Evolutionary conservation across 2,113 vertebrate genomes (phyloP).

Genomic region (Pycnonotus jocosus): DNA sequence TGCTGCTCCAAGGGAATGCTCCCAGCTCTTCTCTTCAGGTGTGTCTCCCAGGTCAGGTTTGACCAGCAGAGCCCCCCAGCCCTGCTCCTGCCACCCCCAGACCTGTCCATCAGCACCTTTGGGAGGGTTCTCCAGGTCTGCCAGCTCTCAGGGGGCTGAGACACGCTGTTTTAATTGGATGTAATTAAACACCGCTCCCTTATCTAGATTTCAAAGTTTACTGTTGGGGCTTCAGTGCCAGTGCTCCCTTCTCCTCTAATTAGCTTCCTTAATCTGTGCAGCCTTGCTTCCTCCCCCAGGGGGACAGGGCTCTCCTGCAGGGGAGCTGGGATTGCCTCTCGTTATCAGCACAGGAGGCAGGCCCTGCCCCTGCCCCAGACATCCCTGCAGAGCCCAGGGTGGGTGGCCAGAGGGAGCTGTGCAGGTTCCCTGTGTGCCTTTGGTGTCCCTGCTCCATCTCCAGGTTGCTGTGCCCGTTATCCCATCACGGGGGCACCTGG

Average conservation of each 20-base stretch:
- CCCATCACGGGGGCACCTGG: too few relatives aligned
- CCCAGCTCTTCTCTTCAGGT: not conserved
- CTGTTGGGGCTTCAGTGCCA: slow-evolving; percentile 23
- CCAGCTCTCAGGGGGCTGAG: not conserved
- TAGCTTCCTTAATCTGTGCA: slow-evolving; percentile 53
- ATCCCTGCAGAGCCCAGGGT: not conserved
- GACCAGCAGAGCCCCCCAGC: not conserved
- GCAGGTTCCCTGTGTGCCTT: not conserved
- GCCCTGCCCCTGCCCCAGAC: not conserved
- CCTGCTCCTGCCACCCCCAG: not conserved
- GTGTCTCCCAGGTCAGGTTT: not conserved
- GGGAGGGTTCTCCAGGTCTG: not conserved
- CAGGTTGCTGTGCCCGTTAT: not conserved
- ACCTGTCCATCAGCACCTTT: not conserved
- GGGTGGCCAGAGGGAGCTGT: not conserved
- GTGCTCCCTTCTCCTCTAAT: slow-evolving; percentile 36
- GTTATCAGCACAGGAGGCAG: slow-evolving; percentile 32
- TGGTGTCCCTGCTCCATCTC: not conserved
- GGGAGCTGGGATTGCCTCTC: slow-evolving; percentile 10
- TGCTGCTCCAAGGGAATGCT: not conserved
- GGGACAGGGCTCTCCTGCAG: slow-evolving; percentile 13
- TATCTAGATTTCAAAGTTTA: slow-evolving; percentile 51
- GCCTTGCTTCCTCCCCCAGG: not conserved
- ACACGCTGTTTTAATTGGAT: slow-evolving; percentile 39
- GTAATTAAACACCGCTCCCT: slow-evolving; percentile 59